Evolutionary conservation across 2,888 invertebrate species (phyloP).

Genomic region (Melanotus villosus): DNA sequence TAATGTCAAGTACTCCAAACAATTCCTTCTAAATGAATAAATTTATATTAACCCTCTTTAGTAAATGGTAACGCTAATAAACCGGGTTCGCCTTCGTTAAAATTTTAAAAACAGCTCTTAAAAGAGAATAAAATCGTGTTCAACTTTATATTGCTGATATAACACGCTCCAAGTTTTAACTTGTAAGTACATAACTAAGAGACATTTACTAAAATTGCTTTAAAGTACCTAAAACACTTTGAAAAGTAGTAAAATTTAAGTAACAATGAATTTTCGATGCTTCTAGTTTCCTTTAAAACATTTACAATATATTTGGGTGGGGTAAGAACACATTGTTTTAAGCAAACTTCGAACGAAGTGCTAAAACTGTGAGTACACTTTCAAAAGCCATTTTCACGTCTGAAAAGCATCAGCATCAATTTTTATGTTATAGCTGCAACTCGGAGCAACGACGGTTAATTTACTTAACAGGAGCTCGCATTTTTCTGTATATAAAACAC

Average conservation of each 20-base stretch:
- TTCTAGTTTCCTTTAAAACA: conserved; percentile 5
- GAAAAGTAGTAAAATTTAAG: conserved; percentile 19
- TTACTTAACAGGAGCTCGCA: conserved; percentile 3
- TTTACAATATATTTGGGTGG: conserved; percentile 10
- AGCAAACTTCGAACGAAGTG: conserved; percentile 9
- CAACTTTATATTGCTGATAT: neutral
- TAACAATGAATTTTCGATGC: conserved; percentile 19
- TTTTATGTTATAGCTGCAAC: conserved; percentile 1
- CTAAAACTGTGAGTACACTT: conserved; percentile 9
- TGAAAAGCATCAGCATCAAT: conserved; percentile 18
- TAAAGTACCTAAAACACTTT: conserved; percentile 11
- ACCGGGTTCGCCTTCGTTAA: neutral
- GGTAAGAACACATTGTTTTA: conserved; percentile 10
- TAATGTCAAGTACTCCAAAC: no score
- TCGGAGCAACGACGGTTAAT: conserved; percentile 6
- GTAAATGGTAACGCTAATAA: neutral
- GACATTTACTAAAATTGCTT: conserved; percentile 21
- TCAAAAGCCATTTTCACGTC: conserved; percentile 12
- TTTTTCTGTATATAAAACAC: conserved; percentile 19
- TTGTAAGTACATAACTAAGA: conserved; percentile 13
- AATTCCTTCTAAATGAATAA: no score
- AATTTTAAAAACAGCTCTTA: neutral
- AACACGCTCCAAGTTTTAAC: neutral
- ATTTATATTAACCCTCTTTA: no score
- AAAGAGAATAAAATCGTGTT: conserved; percentile 13